Evolutionary conservation across 92 coral and sea anemone species (phyloP), one percentile per base, ranked within the genome.

Genomic region (Muricea muricata): DNA sequence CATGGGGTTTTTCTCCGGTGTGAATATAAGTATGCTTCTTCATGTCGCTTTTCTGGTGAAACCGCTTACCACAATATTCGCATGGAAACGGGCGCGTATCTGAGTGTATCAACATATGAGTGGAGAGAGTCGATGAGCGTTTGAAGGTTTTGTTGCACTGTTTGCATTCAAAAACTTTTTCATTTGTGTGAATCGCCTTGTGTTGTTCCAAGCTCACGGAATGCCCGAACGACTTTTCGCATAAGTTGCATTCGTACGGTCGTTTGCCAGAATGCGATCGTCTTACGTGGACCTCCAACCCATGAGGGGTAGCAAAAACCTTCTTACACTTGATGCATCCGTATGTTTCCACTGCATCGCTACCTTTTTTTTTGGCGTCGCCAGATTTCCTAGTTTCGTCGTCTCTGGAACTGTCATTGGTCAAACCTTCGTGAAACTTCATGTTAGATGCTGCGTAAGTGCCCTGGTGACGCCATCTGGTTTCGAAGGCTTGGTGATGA

Each of bases 21-120:
- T 95, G 98, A 1, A 95, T 90, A 12, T 93, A 90, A 46, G 96
- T 90, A 80, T 95, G 98, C 15, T 95, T 95, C 87, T 95, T 95
- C 98, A 95, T 95, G 92, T 95, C 98, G 0, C 97, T 93, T 79
- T 95, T 95, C 89, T 95, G 98, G 55, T 95, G 98, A 67, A 95
- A 95, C 76, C 98, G 85, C 86, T 95, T 95, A 37, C 91, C 94
- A 47, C 98, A 95, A 81, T 84, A 95, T 57, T 85, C 91, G 61
- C 98, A 95, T 9, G 98, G 87, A 75, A 95, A 95, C 31, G 98
- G 98, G 68, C 98, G 88, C 87, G 93, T 93, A 56, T 95, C 97
- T 15, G 98, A 97, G 70, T 95, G 98, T 54, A 95, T 95, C 32
- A 95, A 77, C 98, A 95, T 95, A 39, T 95, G 98, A 24, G 98